A percentile compares a stretch with the other conserved stretches of the same genome.
These are phyloP conservation scores for Drosophila littoralis DNA, from an alignment of 1,140 invertebrate species.

Conservation along the genomic window DNA sequence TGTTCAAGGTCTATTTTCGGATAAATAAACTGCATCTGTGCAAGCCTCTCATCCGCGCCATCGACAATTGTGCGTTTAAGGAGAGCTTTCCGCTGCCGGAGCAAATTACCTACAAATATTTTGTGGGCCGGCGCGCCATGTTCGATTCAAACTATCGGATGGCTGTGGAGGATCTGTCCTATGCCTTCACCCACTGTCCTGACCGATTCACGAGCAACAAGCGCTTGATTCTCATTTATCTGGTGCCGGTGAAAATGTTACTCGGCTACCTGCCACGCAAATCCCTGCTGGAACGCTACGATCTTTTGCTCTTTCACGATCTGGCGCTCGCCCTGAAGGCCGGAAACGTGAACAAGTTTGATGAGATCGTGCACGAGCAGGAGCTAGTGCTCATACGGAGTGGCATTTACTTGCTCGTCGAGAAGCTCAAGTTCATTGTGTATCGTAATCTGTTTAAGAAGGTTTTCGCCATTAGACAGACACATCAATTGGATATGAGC, in stretches of 20 bases:
- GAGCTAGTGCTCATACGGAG: slow-evolving; percentile 97
- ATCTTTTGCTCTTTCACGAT: slow-evolving; percentile 95
- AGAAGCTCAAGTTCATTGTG: slow-evolving; percentile 97
- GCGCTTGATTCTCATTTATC: slow-evolving; percentile 96
- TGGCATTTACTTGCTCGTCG: slow-evolving; percentile 98
- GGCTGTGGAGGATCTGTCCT: slow-evolving; percentile 96
- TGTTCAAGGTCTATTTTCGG: slow-evolving; percentile 98
- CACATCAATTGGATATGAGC: slow-evolving; percentile 95
- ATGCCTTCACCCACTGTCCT: slow-evolving; percentile 96
- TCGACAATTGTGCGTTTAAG: slow-evolving; percentile 95
- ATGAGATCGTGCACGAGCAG: slow-evolving; percentile 93
- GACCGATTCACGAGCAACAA: slow-evolving; percentile 94
- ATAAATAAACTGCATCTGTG: slow-evolving; percentile 99
- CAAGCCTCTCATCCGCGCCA: slow-evolving; percentile 97
- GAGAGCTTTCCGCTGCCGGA: slow-evolving; percentile 94
- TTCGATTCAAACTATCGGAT: slow-evolving; percentile 98
- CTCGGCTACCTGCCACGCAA: slow-evolving; percentile 95
- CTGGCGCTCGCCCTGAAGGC: slow-evolving; percentile 94
- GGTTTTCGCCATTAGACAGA: slow-evolving; percentile 94
- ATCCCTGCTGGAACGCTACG: slow-evolving; percentile 93
- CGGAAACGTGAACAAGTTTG: slow-evolving; percentile 94
- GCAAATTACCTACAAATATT: slow-evolving; percentile 98
- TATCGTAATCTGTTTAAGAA: slow-evolving; percentile 99
- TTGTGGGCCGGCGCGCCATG: slow-evolving; percentile 98
- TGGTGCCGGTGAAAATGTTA: slow-evolving; percentile 99